A percentile compares a stretch with the other conserved stretches of the same genome.
Conservation (phyloP, 2,113 vertebrate genomes). For the Corydoras maculifer region DNA sequence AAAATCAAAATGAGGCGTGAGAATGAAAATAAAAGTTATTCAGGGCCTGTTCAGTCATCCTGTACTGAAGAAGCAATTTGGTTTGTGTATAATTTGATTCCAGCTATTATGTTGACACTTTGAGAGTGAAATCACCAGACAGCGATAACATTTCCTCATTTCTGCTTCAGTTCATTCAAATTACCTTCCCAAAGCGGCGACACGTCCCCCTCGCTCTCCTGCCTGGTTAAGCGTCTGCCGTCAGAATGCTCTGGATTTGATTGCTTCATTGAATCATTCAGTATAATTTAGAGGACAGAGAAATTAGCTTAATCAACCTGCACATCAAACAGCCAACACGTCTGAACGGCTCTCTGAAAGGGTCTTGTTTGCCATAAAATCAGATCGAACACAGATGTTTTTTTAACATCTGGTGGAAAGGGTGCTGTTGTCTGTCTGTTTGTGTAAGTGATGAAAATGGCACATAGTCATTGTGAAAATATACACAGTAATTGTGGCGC, state of each 20-base stretch:
- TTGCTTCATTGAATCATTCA: conserved; percentile 2
- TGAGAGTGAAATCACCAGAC: conserved; percentile 30
- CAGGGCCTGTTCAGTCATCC: neutral
- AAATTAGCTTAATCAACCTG: conserved; percentile 6
- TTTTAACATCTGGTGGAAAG: no score
- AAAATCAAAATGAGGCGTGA: neutral
- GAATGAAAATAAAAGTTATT: neutral
- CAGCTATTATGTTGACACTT: conserved; percentile 19
- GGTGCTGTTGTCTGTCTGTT: no score
- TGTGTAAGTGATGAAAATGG: no score
- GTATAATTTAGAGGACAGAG: conserved; percentile 1
- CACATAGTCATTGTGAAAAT: no score
- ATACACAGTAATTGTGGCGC: no score
- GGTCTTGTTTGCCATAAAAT: neutral
- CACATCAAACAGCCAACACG: neutral
- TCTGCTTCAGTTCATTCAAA: conserved; percentile 30
- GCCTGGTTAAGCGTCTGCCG: neutral
- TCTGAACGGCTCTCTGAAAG: neutral
- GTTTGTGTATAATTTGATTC: conserved; percentile 13
- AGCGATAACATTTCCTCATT: conserved; percentile 18
- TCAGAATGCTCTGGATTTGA: conserved; percentile 2
- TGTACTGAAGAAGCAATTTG: neutral
- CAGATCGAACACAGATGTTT: conserved; percentile 1
- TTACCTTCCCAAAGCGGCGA: conserved; percentile 23
- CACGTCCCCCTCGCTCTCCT: neutral